Conservation (phyloP, 2,113 vertebrate genomes). For the Dicaeum eximium region DNA sequence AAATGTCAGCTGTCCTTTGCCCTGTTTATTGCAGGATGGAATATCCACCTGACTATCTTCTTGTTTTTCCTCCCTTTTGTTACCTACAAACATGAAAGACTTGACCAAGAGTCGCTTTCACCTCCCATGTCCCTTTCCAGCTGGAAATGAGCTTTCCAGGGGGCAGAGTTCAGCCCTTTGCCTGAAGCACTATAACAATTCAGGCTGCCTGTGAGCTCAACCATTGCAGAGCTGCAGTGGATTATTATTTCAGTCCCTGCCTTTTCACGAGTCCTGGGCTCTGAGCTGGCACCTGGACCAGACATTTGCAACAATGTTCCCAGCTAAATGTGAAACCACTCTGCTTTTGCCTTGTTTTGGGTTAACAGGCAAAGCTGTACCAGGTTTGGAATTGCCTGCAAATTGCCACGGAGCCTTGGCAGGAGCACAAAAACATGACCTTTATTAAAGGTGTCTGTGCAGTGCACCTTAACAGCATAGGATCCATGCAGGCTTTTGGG, state of each 20-base stretch:
- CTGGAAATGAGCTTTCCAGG: not conserved
- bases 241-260: not conserved
- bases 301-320: not conserved
- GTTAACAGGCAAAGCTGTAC: not conserved
- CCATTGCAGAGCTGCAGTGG: not conserved
- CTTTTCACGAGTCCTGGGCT: not conserved
- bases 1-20: not conserved
- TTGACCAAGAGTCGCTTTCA: not conserved
- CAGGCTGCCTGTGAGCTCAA: not conserved
- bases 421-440: not conserved
- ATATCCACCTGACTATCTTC: not conserved
- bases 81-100: not conserved
- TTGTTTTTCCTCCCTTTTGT: not conserved
- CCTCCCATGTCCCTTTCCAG: not conserved
- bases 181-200: not conserved
- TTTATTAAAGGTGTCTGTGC: not conserved
- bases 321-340: not conserved
- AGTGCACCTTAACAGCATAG: not conserved
- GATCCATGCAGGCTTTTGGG: not conserved
- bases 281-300: not conserved
- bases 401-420: not conserved
- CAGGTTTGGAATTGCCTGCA: not conserved
- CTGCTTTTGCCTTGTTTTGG: not conserved
- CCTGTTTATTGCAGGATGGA: not conserved
- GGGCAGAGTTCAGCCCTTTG: not conserved